Evolutionary conservation across 2,888 invertebrate genomes (phyloP).

Genomic region (Ectemnius continuus): DNA sequence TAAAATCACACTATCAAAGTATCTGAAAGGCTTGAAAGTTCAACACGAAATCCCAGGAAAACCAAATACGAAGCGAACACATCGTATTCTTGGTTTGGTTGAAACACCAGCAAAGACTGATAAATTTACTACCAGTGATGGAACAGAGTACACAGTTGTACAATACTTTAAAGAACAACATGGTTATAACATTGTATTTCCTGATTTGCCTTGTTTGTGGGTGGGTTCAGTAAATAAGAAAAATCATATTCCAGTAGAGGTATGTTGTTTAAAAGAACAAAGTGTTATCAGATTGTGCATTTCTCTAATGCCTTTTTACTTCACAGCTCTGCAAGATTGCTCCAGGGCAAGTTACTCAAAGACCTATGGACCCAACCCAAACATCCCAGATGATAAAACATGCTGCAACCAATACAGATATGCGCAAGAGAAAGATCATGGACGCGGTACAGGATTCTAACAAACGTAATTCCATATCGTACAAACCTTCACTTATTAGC

Average conservation of each 20-base stretch:
- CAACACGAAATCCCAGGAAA: slow-evolving; percentile 78
- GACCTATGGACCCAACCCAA: slow-evolving; percentile 90
- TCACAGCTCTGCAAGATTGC: slow-evolving; percentile 80
- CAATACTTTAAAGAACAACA: slow-evolving; percentile 78
- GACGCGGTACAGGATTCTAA: slow-evolving; percentile 80
- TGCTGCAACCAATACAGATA: slow-evolving; percentile 90
- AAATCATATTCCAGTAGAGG: slow-evolving; percentile 91
- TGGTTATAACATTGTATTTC: slow-evolving; percentile 79
- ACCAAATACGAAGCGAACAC: slow-evolving; percentile 75
- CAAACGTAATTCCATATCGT: neutral
- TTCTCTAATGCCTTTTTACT: neutral
- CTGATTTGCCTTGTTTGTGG: slow-evolving; percentile 90
- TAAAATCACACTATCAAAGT: slow-evolving; percentile 66
- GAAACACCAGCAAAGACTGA: slow-evolving; percentile 69
- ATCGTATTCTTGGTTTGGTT: slow-evolving; percentile 78
- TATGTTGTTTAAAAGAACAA: slow-evolving; percentile 61
- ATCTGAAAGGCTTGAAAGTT: slow-evolving; percentile 79
- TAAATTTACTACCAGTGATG: slow-evolving; percentile 73
- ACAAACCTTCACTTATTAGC: neutral
- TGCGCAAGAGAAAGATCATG: slow-evolving; percentile 89
- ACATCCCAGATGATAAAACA: slow-evolving; percentile 91
- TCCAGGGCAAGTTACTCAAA: slow-evolving; percentile 86
- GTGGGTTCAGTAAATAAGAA: slow-evolving; percentile 85
- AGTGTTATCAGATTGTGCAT: neutral
- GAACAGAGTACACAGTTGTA: slow-evolving; percentile 73